Percentiles rank a stretch among this genome's conserved stretches.
Evolutionary conservation across 2,888 invertebrate species (phyloP).

Genomic region (Amorpha juglandis): DNA sequence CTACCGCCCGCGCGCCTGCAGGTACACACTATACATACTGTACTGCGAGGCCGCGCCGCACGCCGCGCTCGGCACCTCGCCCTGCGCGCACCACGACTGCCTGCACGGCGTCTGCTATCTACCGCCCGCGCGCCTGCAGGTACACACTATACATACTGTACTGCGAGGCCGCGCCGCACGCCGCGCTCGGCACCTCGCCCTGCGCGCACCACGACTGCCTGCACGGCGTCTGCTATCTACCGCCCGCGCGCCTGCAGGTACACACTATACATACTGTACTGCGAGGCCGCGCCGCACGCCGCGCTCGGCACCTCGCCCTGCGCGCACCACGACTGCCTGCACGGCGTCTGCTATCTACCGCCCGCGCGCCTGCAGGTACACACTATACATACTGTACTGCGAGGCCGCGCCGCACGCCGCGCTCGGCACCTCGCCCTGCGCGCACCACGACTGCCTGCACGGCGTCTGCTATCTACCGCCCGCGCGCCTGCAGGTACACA

Average conservation of each 20-base stretch:
- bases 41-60: slow-evolving; percentile 97
- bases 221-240: slow-evolving; percentile 98
- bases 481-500: slow-evolving; percentile 53
- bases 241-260: slow-evolving; percentile 51
- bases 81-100: slow-evolving; percentile 98
- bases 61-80: slow-evolving; percentile 95
- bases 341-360: slow-evolving; percentile 97
- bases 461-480: slow-evolving; percentile 95
- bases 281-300: slow-evolving; percentile 96
- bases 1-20: slow-evolving; percentile 82
- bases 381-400: slow-evolving; percentile 86
- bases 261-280: slow-evolving; percentile 82
- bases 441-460: slow-evolving; percentile 98
- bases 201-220: slow-evolving; percentile 99
- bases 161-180: slow-evolving; percentile 97
- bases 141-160: slow-evolving; percentile 71
- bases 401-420: slow-evolving; percentile 96
- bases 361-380: slow-evolving; percentile 54
- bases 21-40: slow-evolving; percentile 45
- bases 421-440: slow-evolving; percentile 96
- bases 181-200: slow-evolving; percentile 95
- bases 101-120: slow-evolving; percentile 98
- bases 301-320: slow-evolving; percentile 97
- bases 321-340: slow-evolving; percentile 98
- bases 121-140: slow-evolving; percentile 68